Percentiles rank a stretch among this genome's conserved stretches.
These are phyloP conservation scores for Calephelis perditalis DNA, from an alignment of 2,888 invertebrate species.

Conservation along the genomic window DNA sequence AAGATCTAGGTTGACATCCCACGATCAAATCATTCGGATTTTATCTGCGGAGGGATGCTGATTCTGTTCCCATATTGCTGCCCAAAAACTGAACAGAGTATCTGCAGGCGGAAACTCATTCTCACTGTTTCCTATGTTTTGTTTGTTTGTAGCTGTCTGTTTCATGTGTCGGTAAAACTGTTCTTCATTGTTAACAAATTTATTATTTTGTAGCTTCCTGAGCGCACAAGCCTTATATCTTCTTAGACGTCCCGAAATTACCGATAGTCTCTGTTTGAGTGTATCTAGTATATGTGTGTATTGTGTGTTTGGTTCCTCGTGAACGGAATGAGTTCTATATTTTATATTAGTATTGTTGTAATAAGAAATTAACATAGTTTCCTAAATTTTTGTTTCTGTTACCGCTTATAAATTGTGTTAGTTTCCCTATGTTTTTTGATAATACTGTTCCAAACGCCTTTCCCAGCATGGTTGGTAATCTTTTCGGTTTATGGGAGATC, in stretches of 20 bases:
- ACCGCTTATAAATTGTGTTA: conserved; percentile 19
- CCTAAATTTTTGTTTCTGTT: conserved; percentile 13
- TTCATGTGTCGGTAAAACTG: too few species aligned
- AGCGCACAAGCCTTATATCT: conserved; percentile 7
- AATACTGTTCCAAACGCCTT: conserved; percentile 19
- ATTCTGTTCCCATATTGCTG: too few species aligned
- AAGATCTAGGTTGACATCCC: too few species aligned
- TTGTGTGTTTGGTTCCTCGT: conserved; percentile 16
- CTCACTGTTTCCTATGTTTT: too few species aligned
- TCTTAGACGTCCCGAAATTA: conserved; percentile 11
- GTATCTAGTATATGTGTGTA: conserved; percentile 17
- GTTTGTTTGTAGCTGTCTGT: too few species aligned
- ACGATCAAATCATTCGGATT: too few species aligned
- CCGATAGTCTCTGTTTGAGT: conserved; percentile 18
- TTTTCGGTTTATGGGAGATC: background rate
- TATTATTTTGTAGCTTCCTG: too few species aligned
- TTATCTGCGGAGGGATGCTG: too few species aligned
- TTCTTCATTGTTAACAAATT: too few species aligned
- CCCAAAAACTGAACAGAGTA: too few species aligned
- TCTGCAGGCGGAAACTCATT: too few species aligned
- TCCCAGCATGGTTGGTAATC: conserved; percentile 19
- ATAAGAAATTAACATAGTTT: background rate
- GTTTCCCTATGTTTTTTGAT: conserved; percentile 18
- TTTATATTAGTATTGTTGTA: background rate
- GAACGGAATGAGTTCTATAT: conserved; percentile 7